Evolutionary conservation across 2,888 invertebrate species (phyloP), one percentile per base, ranked within the genome.

Genomic region (Globia sparganii): DNA sequence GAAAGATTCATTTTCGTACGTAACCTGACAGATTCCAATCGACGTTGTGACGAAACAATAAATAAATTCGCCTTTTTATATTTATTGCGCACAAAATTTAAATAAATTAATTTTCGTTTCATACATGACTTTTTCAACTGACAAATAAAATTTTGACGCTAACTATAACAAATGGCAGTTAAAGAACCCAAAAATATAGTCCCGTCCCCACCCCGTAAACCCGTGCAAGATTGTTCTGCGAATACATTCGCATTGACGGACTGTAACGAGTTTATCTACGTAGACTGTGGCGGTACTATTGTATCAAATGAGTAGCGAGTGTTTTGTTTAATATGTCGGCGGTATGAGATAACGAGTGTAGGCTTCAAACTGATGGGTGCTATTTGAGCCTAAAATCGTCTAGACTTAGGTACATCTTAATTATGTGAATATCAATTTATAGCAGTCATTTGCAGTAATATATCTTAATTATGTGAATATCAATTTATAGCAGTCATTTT

Each of bases 291-390:
- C 18, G 2, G n/a, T 58, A 80, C 73, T 40, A 72, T 72, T 78
- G 56, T 73, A 80, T 56, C 62, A 80, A 64, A 58, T 56, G 72
- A n/a, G 80, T 62, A 49, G 62, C 46, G 31, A 80, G 37, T 77
- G 73, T 72, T 80, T 80, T 72, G 77, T 77, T 80, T n/a, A 46
- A 73, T 21, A 46, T 31, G 72, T 46, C 62, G 21, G 37, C 31
- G 37, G 64, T 49, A 72, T 64, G 46, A 80, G 64, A 78, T 64
- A 72, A 78, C 62, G 31, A 80, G 37, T 46, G 46, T 49, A 58
- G 72, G 46, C 62, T 72, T 64, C 56, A 72, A 58, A 40, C 46
- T 78, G 73, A 80, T 58, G 46, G 31, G 21, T 25, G 62, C 11
- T 46, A 31, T 64, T 49, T 37, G 18, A 18, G 31, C 13, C 25